phyloP scores from a whole-genome alignment of 2,888 invertebrate genomes.

The Lottia gigantea region DNA sequence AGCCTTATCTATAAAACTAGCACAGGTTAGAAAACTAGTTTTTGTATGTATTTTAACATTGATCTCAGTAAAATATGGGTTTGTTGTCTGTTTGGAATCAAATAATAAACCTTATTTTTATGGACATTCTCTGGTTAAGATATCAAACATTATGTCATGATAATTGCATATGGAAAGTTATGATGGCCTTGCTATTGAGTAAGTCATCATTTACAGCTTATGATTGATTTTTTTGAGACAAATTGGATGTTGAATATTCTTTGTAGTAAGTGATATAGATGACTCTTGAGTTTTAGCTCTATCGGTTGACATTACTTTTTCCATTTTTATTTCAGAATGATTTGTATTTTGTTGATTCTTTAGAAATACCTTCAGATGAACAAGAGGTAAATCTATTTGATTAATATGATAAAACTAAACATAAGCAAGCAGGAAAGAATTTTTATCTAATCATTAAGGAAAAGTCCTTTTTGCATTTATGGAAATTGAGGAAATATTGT shows the following conservation, averaged over 20 bases:
- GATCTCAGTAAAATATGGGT: neutral
- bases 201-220: too few species aligned
- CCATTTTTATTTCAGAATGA: constrained; percentile 78
- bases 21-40: constrained; percentile 72
- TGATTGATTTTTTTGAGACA: too few species aligned
- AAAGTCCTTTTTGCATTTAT: neutral
- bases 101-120: neutral
- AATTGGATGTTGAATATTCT: too few species aligned
- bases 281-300: too few species aligned
- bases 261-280: too few species aligned
- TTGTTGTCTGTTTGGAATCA: neutral
- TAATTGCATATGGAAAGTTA: too few species aligned
- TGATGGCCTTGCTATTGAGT: too few species aligned
- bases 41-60: neutral
- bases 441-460: neutral
- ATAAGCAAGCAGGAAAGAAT: neutral
- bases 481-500: neutral
- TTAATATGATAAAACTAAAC: too few species aligned
- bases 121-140: neutral
- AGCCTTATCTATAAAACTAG: constrained; percentile 88
- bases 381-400: constrained; percentile 67
- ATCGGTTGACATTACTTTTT: too few species aligned
- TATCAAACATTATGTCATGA: neutral
- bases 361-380: constrained; percentile 88
- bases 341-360: constrained; percentile 86